A percentile compares a stretch with the other conserved stretches of the same genome.
phyloP scores from a whole-genome alignment of 1,140 invertebrate genomes.

The Drosophila guanche region DNA sequence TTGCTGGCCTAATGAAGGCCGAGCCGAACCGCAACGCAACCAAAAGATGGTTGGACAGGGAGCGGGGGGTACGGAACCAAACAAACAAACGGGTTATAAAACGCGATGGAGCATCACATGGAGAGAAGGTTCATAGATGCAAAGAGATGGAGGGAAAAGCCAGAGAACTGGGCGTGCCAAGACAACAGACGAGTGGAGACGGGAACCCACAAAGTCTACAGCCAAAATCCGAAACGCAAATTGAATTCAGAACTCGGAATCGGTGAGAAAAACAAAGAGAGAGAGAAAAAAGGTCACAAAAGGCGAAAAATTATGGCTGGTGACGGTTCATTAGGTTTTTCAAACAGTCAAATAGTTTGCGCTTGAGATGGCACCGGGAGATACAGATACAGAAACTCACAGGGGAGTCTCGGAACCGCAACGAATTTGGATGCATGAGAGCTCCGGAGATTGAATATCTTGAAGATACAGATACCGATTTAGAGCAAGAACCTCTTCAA shows the following conservation, averaged over 20 bases:
- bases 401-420: constrained; percentile 16
- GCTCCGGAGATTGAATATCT: background rate
- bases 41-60: background rate
- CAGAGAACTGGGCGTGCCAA: constrained; percentile 64
- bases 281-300: constrained; percentile 23
- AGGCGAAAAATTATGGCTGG: constrained; percentile 26
- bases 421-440: constrained; percentile 13
- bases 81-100: constrained; percentile 65
- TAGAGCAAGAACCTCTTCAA: constrained; percentile 58
- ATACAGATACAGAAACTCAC: background rate
- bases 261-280: constrained; percentile 68
- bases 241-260: constrained; percentile 47
- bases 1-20: constrained; percentile 68
- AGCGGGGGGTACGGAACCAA: constrained; percentile 10
- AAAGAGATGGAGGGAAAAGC: constrained; percentile 1
- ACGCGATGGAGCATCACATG: constrained; percentile 41
- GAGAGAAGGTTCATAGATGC: constrained; percentile 10
- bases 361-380: constrained; percentile 35
- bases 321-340: constrained; percentile 70
- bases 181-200: constrained; percentile 21
- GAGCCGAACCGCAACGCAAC: constrained; percentile 14
- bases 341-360: constrained; percentile 45
- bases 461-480: constrained; percentile 17
- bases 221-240: constrained; percentile 59
- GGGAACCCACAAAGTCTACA: constrained; percentile 16